Base-by-base conservation (phyloP, 2,113 vertebrate genomes). In the Xiphophorus couchianus region DNA sequence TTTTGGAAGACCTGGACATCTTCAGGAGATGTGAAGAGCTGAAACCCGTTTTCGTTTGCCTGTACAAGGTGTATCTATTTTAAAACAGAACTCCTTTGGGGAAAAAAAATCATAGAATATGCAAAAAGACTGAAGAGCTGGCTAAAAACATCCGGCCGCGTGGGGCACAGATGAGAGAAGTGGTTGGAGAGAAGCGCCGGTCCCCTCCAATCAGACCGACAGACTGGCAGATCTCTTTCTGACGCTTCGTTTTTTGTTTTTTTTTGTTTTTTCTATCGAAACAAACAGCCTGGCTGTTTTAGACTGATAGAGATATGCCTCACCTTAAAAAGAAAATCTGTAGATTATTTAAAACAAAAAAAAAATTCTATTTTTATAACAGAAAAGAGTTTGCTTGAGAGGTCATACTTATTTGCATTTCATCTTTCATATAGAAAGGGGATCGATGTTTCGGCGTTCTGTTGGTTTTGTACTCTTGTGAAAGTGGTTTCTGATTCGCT, bases 1-100 rank as follows among this genome's bases (percentile, higher is more conserved):
- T 94, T 95, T 69, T 91, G 91, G 94, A 95, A 95, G 94, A 93
- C 95, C 95, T 96, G 96, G 95, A 96, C 94, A 94, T 96, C 10
- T 90, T 95, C 93, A 94, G 84, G 88, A 88, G 77, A 94, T 95
- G 93, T 84, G 90, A 94, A 93, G 95, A 95, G 90, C 83, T 81
- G 88, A 81, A 72, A 82, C 73, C 80, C 84, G 65, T 95, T 96
- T 95, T 95, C 94, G 82, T 94, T 94, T 93, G 94, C 95, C 95
- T 95, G 87, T 95, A 92, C 95, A 92, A 88, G 92, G 90, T 93
- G 91, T 93, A 92, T 93, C 90, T 93, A 92, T 86, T 91, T 94
- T 93, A 91, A 90, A 92, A 91, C 71, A 83, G 92, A 87, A 90
- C 89, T 88, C 85, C 92, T 86, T 85, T 62, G 3, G 73, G 79